Evolutionary conservation across 2,797 vertebrate species (phyloP).

Genomic region (Typhlichthys subterraneus): DNA sequence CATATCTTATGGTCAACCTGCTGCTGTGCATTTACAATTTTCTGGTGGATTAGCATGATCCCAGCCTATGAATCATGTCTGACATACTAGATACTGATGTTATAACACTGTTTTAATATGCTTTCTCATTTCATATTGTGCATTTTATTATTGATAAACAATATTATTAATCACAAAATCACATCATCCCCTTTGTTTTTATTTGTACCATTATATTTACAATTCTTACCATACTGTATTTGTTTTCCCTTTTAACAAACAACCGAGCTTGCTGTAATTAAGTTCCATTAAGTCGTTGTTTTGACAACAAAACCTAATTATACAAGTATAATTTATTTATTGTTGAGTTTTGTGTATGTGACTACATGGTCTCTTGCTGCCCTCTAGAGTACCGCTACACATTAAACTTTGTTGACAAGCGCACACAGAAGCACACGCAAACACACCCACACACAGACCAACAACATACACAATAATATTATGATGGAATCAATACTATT

Average conservation of each 20-base stretch:
- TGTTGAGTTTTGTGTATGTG: background rate
- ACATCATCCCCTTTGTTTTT: too few relatives aligned
- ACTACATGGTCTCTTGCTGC: conserved; percentile 71
- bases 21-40: conserved; percentile 48
- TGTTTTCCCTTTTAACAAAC: background rate
- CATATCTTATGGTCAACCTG: conserved; percentile 49
- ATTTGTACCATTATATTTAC: too few relatives aligned
- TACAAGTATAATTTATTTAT: conserved; percentile 8
- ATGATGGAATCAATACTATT: too few relatives aligned
- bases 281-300: background rate
- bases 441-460: background rate
- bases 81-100: conserved; percentile 7
- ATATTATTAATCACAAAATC: too few relatives aligned
- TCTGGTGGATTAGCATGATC: conserved; percentile 39
- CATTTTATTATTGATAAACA: background rate
- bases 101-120: background rate
- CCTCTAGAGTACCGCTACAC: conserved; percentile 67
- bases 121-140: background rate
- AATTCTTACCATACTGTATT: background rate
- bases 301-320: background rate
- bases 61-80: conserved; percentile 27
- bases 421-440: background rate
- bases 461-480: too few relatives aligned
- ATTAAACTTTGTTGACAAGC: background rate
- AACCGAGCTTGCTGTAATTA: background rate